These are phyloP conservation scores for Ptychochromis oligacanthus DNA, from an alignment of 2,113 vertebrate genomes.

Conservation along the genomic window DNA sequence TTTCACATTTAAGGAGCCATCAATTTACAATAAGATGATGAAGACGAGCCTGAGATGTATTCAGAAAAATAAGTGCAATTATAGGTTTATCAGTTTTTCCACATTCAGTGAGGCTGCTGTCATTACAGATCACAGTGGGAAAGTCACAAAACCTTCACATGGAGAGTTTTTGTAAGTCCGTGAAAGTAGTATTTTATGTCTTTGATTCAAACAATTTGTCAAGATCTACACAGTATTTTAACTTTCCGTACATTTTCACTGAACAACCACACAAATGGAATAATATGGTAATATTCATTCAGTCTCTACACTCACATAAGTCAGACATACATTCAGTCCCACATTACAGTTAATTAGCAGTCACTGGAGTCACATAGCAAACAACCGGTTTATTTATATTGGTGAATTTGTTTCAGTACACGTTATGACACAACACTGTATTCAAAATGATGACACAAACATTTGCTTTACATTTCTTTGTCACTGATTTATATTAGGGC, in stretches of 20 bases:
- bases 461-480: not conserved
- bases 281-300: too few species aligned
- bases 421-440: not conserved
- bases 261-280: too few species aligned
- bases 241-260: not conserved
- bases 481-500: not conserved
- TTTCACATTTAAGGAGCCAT: too few species aligned
- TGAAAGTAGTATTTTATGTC: not conserved
- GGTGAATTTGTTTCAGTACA: not conserved
- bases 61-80: too few species aligned
- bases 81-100: too few species aligned
- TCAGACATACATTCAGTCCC: not conserved
- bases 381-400: not conserved
- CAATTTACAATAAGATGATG: too few species aligned
- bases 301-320: too few species aligned
- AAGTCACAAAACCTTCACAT: too few species aligned
- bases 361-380: not conserved
- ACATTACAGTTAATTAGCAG: not conserved
- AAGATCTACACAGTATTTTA: not conserved
- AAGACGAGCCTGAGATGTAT: too few species aligned
- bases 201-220: not conserved
- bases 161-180: not conserved
- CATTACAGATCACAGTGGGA: too few species aligned
- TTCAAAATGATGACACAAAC: not conserved
- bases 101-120: too few species aligned